Evolutionary conservation across 1,140 invertebrate species (phyloP).

Genomic region (Drosophila pectinifera): DNA sequence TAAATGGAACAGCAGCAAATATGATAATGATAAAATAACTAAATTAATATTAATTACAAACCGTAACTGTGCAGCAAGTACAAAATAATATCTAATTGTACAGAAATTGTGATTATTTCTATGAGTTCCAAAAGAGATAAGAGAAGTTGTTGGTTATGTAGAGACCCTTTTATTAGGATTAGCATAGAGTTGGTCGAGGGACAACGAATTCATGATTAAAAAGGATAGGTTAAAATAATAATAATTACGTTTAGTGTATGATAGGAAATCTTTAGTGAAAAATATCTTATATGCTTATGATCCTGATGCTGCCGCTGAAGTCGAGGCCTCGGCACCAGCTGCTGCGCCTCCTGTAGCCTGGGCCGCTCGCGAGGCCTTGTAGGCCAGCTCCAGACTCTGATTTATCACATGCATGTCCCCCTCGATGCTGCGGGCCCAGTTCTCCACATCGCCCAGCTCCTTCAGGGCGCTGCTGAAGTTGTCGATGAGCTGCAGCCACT

Average conservation of each 20-base stretch:
- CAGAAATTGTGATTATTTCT: conserved; percentile 4
- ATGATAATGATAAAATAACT: conserved; percentile 41
- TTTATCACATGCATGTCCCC: conserved; percentile 97
- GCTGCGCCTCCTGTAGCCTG: conserved; percentile 36
- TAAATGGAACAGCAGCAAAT: conserved; percentile 42
- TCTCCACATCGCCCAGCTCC: conserved; percentile 99
- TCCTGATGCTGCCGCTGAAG: conserved; percentile 13
- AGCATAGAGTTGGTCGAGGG: neutral
- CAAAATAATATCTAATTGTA: conserved; percentile 39
- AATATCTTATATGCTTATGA: neutral
- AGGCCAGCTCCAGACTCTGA: conserved; percentile 96
- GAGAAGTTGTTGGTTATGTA: neutral
- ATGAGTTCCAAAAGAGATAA: no score
- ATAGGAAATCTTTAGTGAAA: neutral
- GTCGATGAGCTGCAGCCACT: conserved; percentile 97
- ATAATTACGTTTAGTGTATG: neutral
- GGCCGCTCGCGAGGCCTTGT: conserved; percentile 90
- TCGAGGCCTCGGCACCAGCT: neutral
- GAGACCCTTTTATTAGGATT: neutral
- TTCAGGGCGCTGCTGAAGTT: conserved; percentile 98
- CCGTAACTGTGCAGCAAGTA: conserved; percentile 23
- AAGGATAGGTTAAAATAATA: neutral
- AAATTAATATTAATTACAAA: conserved; percentile 38
- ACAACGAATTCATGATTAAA: neutral
- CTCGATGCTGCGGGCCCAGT: conserved; percentile 99